Evolutionary conservation across 2,113 vertebrate genomes (phyloP).

Genomic region (Lamprotornis superbus): DNA sequence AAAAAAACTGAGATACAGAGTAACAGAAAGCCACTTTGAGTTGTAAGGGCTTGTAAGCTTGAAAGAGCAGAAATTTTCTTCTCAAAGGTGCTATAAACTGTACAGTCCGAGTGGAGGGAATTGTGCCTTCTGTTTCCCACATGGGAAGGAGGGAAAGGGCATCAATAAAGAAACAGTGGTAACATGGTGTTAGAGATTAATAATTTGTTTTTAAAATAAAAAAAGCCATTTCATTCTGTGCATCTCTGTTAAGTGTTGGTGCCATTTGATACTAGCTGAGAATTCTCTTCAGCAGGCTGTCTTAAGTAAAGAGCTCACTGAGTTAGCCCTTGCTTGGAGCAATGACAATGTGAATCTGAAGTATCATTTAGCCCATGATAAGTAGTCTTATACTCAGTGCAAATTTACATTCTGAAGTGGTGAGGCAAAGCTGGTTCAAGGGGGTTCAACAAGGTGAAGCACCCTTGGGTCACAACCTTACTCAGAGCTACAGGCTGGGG

Average conservation of each 20-base stretch:
- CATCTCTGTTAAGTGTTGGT: background rate
- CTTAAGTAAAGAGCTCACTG: background rate
- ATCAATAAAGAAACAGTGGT: background rate
- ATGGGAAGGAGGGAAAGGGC: background rate
- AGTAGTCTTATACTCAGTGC: background rate
- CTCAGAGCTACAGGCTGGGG: rapidly evolving
- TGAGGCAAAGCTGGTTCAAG: background rate
- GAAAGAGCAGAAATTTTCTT: background rate
- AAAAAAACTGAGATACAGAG: background rate
- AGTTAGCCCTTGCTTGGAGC: background rate
- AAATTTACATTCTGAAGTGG: background rate
- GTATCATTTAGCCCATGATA: background rate
- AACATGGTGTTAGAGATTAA: background rate
- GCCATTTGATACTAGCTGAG: background rate
- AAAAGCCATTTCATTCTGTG: background rate
- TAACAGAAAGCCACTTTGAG: background rate
- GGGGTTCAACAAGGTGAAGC: background rate
- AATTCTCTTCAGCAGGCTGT: background rate
- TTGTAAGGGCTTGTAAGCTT: background rate
- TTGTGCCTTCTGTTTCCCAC: background rate
- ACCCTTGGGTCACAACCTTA: background rate
- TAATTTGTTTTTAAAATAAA: background rate
- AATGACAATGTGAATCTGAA: background rate
- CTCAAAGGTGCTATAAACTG: background rate
- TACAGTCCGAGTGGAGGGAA: background rate